Percentiles rank a stretch among this genome's conserved stretches.
Conservation (phyloP, 2,113 vertebrate genomes). For the Cyanoramphus novaezelandiae region DNA sequence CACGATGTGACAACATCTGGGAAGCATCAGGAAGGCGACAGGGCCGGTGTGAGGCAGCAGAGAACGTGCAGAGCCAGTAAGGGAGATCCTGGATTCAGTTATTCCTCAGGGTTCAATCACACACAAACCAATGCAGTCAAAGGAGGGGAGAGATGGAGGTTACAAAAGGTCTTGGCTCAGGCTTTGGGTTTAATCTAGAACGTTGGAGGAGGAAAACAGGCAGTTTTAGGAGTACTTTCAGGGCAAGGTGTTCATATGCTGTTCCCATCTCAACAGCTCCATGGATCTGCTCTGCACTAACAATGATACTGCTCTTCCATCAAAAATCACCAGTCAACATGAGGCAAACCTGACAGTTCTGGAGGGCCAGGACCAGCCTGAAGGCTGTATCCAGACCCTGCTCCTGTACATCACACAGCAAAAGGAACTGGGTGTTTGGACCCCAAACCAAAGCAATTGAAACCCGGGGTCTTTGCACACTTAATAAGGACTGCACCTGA, state of each 20-base stretch:
- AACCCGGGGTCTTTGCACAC: not conserved
- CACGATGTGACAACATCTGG: not conserved
- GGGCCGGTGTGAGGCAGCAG: not conserved
- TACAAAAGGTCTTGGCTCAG: not conserved
- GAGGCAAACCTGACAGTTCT: too few species aligned
- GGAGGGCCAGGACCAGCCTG: too few species aligned
- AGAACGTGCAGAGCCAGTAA: not conserved
- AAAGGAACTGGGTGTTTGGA: accelerated
- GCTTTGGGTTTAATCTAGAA: not conserved
- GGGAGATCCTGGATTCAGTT: not conserved
- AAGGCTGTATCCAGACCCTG: not conserved
- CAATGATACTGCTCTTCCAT: not conserved
- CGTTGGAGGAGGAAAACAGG: not conserved
- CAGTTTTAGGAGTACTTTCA: not conserved
- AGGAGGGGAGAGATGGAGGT: not conserved
- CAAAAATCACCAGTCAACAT: accelerated
- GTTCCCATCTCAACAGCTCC: not conserved
- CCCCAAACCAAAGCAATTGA: not conserved
- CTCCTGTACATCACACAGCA: not conserved
- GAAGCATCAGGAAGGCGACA: not conserved
- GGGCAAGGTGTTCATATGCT: not conserved
- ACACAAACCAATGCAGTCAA: not conserved
- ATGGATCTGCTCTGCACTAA: accelerated
- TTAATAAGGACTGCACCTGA: accelerated
- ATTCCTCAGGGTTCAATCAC: not conserved